Evolutionary conservation across 1,140 invertebrate genomes (phyloP).

Genomic region (Calephelis nemesis): DNA sequence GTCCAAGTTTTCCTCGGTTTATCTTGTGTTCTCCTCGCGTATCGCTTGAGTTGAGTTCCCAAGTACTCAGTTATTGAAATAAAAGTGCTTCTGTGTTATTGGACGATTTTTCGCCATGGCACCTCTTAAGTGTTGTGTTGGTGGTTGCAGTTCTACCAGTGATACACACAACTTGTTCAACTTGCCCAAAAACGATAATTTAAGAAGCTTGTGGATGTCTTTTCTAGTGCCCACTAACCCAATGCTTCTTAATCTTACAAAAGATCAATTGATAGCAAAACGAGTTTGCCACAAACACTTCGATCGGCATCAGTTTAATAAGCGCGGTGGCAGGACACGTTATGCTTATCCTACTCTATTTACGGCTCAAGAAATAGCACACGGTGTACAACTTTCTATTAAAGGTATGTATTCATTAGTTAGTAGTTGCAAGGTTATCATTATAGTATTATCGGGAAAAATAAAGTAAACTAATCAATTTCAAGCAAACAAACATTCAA

Average conservation of each 20-base stretch:
- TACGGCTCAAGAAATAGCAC: constrained; percentile 27
- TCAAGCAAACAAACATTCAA: no score
- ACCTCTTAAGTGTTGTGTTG: constrained; percentile 29
- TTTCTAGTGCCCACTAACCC: constrained; percentile 25
- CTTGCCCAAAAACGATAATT: constrained; percentile 29
- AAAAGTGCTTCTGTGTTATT: not conserved
- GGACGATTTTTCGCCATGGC: constrained; percentile 14
- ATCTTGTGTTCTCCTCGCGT: no score
- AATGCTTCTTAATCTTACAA: constrained; percentile 25
- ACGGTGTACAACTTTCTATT: constrained; percentile 9
- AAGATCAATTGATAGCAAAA: constrained; percentile 27
- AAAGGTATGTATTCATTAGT: not conserved
- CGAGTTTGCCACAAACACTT: constrained; percentile 33
- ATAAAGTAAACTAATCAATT: no score
- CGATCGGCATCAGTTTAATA: constrained; percentile 29
- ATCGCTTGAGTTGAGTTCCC: constrained; percentile 8
- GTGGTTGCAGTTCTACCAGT: constrained; percentile 30
- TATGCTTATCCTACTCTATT: constrained; percentile 29
- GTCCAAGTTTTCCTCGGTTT: not conserved
- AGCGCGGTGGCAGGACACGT: constrained; percentile 16
- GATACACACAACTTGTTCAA: constrained; percentile 25
- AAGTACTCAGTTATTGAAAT: not conserved
- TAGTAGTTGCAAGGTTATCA: no score
- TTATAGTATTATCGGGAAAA: no score
- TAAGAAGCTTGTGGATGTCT: constrained; percentile 29